Conservation (phyloP, 2,888 invertebrate species). For the Tortrix viridana region DNA sequence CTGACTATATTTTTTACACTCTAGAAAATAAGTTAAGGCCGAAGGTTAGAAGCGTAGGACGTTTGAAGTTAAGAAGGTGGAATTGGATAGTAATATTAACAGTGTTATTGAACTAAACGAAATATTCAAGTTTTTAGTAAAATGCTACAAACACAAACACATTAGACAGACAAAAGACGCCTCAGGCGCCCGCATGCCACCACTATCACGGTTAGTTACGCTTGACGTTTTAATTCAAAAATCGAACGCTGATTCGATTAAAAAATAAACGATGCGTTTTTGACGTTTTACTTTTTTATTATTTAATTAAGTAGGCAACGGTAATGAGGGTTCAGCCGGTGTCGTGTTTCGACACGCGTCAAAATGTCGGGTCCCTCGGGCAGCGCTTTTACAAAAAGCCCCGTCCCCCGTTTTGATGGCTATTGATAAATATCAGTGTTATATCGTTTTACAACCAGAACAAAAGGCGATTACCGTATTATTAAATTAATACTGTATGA, state of each 20-base stretch:
- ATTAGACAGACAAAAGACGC: conserved; percentile 9
- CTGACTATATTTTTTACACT: too few species aligned
- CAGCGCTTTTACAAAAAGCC: conserved; percentile 54
- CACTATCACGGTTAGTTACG: conserved; percentile 40
- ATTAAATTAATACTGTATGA: conserved; percentile 41
- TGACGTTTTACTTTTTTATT: conserved; percentile 50
- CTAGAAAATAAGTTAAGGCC: too few species aligned
- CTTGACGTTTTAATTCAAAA: conserved; percentile 43
- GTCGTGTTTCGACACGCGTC: conserved; percentile 73
- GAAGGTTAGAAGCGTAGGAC: too few species aligned
- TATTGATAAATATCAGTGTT: conserved; percentile 69
- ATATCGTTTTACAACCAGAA: conserved; percentile 66
- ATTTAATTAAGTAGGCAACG: conserved; percentile 62
- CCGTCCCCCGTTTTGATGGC: conserved; percentile 60
- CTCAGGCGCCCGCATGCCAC: conserved; percentile 36
- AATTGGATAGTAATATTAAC: background rate
- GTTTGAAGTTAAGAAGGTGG: too few species aligned
- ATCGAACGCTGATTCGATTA: conserved; percentile 39
- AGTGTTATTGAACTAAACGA: too few species aligned
- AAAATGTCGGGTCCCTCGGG: conserved; percentile 58
- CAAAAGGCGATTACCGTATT: conserved; percentile 46
- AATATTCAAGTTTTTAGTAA: background rate
- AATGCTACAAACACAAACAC: background rate
- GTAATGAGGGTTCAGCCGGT: conserved; percentile 70
- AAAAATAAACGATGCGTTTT: conserved; percentile 33